phyloP scores from a whole-genome alignment of 2,797 vertebrate genomes.

The Hippoglossus hippoglossus region DNA sequence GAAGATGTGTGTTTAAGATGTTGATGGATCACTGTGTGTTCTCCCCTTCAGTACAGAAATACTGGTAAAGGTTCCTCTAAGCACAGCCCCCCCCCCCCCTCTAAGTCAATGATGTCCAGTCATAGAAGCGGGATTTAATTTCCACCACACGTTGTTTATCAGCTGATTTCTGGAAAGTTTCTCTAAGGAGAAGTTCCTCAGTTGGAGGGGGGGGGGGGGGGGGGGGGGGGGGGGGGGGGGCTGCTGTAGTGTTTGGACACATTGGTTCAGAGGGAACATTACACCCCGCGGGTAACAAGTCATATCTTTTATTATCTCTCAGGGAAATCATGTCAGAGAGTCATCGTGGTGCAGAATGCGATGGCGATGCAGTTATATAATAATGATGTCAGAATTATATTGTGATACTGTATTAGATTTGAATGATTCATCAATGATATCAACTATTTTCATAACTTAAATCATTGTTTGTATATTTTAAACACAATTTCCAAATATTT shows the following conservation, averaged over 20 bases:
- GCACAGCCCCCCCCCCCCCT: background rate
- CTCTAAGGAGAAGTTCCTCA: background rate
- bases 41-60: slow-evolving; percentile 8
- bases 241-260: slow-evolving; percentile 29
- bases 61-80: background rate
- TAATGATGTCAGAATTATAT: background rate
- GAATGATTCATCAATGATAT: background rate
- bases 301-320: slow-evolving; percentile 1
- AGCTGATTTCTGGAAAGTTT: background rate
- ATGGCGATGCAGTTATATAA: background rate
- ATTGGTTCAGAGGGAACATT: slow-evolving; percentile 36
- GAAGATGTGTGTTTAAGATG: slow-evolving; percentile 32
- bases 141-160: background rate
- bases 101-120: background rate
- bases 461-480: too few species aligned
- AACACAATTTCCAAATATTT: too few species aligned
- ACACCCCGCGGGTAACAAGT: slow-evolving; percentile 14
- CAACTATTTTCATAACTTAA: too few species aligned
- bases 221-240: too few species aligned
- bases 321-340: background rate
- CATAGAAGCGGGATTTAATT: background rate
- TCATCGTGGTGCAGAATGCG: too few species aligned
- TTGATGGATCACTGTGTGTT: slow-evolving; percentile 37
- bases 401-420: background rate
- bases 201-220: too few species aligned